These are phyloP conservation scores for Ictidomys tridecemlineatus DNA, from an alignment of 2,113 vertebrate species.

Conservation along the genomic window DNA sequence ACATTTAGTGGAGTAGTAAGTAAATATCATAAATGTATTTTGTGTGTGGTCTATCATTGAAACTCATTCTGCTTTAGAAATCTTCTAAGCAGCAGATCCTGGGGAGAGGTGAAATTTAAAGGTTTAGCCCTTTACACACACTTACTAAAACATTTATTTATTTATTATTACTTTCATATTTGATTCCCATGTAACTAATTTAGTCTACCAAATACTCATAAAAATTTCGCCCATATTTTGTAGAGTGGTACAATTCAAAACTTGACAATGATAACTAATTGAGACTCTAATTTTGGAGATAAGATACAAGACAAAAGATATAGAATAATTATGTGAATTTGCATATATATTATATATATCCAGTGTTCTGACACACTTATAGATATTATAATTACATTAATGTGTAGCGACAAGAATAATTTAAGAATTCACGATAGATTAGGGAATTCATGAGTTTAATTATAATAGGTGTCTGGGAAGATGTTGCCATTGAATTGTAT, in stretches of 20 bases:
- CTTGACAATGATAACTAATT: not conserved
- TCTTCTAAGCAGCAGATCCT: not conserved
- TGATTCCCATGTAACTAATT: not conserved
- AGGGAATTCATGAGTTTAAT: constrained; percentile 57
- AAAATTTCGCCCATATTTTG: not conserved
- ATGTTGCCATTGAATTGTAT: constrained; percentile 13
- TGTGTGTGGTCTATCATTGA: not conserved
- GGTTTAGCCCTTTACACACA: not conserved
- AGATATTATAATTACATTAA: constrained; percentile 65
- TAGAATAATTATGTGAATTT: constrained; percentile 45
- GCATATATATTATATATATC: constrained; percentile 34
- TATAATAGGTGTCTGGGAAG: constrained; percentile 18
- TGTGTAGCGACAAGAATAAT: constrained; percentile 34
- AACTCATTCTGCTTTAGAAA: not conserved
- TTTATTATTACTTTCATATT: constrained; percentile 11
- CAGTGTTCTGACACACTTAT: constrained; percentile 49
- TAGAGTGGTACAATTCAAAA: not conserved
- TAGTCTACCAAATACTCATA: constrained; percentile 13
- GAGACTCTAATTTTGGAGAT: constrained; percentile 59
- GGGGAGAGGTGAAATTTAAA: constrained; percentile 5
- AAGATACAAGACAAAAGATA: constrained; percentile 17
- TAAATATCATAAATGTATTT: not conserved
- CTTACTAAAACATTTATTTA: constrained; percentile 1
- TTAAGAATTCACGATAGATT: constrained; percentile 28
- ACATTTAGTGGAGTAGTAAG: not conserved